Evolutionary conservation across 2,113 vertebrate genomes (phyloP).

Genomic region (Meles meles): DNA sequence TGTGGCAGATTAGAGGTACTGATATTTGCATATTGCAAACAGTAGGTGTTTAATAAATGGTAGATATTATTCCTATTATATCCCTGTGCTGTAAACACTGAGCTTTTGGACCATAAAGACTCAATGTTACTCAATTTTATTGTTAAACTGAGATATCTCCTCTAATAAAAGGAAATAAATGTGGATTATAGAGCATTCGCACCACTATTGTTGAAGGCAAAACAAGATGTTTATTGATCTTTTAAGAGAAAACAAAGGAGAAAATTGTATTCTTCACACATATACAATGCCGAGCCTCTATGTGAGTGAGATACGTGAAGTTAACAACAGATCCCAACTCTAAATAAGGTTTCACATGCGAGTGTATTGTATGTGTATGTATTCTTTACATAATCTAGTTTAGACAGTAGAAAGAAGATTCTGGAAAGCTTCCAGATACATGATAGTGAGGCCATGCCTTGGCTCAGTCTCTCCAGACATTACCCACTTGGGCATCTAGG

Average conservation of each 20-base stretch:
- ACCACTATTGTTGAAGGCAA: slow-evolving; percentile 32
- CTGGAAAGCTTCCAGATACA: background rate
- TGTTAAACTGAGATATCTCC: background rate
- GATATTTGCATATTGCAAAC: background rate
- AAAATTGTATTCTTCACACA: slow-evolving; percentile 37
- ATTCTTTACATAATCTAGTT: background rate
- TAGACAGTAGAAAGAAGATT: background rate
- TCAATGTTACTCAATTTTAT: background rate
- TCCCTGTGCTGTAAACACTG: background rate
- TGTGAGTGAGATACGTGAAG: background rate
- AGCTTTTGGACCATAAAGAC: background rate
- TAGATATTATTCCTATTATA: background rate
- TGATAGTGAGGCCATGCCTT: background rate
- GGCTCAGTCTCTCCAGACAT: background rate
- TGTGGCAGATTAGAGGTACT: background rate
- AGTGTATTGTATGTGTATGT: background rate
- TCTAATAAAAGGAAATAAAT: slow-evolving; percentile 56
- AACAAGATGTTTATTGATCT: slow-evolving; percentile 55
- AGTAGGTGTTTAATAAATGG: background rate
- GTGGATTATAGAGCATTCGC: slow-evolving; percentile 23
- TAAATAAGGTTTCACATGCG: background rate
- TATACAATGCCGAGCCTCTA: background rate
- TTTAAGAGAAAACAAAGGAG: slow-evolving; percentile 44
- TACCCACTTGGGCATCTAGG: background rate
- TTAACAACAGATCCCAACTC: background rate